Percentiles rank a stretch among this genome's conserved stretches.
Conservation (phyloP, 1,140 invertebrate species). For the Marisa cornuarietis region DNA sequence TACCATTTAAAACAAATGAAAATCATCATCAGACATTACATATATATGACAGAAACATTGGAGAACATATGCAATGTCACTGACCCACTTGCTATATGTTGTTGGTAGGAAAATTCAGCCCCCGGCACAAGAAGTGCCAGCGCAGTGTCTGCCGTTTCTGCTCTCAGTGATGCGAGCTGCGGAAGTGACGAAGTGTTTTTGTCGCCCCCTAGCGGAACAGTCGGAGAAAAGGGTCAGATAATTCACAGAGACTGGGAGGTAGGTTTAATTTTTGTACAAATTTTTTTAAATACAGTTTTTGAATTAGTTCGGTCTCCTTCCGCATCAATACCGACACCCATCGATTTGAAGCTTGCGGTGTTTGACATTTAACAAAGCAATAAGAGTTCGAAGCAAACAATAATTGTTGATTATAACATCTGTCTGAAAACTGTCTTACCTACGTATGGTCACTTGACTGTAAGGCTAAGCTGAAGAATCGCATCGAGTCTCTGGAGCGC, state of each 20-base stretch:
- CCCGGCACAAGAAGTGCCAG: conserved; percentile 34
- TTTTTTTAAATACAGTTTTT: too few species aligned
- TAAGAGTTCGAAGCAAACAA: too few species aligned
- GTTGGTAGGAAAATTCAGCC: conserved; percentile 20
- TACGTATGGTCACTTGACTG: not conserved
- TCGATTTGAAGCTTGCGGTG: too few species aligned
- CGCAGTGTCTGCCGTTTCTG: conserved; percentile 35
- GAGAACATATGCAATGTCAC: too few species aligned
- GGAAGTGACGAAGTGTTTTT: conserved; percentile 63
- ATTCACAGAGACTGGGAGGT: conserved; percentile 59
- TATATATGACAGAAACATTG: too few species aligned
- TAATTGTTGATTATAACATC: not conserved
- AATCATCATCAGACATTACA: too few species aligned
- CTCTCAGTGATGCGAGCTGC: conserved; percentile 51
- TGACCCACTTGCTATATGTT: not conserved
- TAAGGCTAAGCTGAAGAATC: conserved; percentile 57
- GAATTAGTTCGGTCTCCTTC: too few species aligned
- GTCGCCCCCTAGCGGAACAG: conserved; percentile 29
- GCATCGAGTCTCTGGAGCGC: conserved; percentile 57
- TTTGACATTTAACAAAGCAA: too few species aligned
- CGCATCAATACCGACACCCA: too few species aligned
- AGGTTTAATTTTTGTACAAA: conserved; percentile 6
- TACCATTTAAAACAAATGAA: too few species aligned
- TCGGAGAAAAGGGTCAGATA: conserved; percentile 38
- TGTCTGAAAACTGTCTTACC: not conserved